These are phyloP conservation scores for Caenorhabditis latens DNA, from an alignment of 1,140 invertebrate genomes.

Conservation along the genomic window DNA sequence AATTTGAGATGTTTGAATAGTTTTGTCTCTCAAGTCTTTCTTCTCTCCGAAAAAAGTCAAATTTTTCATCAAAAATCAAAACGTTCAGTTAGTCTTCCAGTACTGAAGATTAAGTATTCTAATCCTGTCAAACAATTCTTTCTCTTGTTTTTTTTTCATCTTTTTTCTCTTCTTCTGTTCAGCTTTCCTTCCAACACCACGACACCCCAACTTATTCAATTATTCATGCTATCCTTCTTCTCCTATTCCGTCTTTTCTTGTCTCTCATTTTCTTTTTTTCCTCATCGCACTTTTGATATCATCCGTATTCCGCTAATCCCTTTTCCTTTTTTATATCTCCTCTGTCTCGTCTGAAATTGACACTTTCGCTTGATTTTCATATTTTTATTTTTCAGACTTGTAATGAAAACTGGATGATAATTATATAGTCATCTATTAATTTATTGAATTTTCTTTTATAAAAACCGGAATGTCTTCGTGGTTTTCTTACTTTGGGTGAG, in stretches of 20 bases:
- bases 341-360: neutral
- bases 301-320: neutral
- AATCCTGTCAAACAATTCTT: slow-evolving; percentile 7
- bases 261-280: neutral
- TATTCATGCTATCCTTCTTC: slow-evolving; percentile 13
- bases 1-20: no score
- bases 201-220: slow-evolving; percentile 46
- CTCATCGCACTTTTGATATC: slow-evolving; percentile 32
- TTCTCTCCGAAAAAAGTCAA: no score
- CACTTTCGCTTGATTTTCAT: neutral
- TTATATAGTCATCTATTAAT: slow-evolving; percentile 43
- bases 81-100: no score
- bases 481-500: slow-evolving; percentile 45
- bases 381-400: slow-evolving; percentile 16
- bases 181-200: neutral
- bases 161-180: neutral
- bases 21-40: no score
- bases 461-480: slow-evolving; percentile 22
- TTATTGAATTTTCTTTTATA: slow-evolving; percentile 5
- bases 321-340: neutral
- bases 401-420: slow-evolving; percentile 50
- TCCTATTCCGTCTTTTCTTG: neutral
- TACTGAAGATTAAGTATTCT: neutral
- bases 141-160: neutral
- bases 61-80: no score